These are phyloP conservation scores for Epinotia demarniana DNA, from an alignment of 2,888 invertebrate genomes.

Conservation along the genomic window DNA sequence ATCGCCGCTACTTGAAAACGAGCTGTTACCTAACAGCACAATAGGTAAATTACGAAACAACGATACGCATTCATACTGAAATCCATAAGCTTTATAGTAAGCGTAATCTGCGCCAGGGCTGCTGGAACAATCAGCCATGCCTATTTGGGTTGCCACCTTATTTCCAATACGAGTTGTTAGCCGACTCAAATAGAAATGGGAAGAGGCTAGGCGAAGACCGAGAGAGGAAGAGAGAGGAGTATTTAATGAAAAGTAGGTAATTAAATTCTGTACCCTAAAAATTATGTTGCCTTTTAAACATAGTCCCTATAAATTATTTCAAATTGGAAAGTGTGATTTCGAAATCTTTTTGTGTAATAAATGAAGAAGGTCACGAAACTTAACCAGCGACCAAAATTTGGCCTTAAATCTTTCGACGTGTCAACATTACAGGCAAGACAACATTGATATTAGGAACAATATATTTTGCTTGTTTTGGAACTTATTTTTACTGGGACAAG, in stretches of 20 bases:
- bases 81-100: constrained; percentile 10
- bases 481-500: too few species aligned
- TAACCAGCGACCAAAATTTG: too few species aligned
- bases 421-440: too few species aligned
- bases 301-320: neutral
- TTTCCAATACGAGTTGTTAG: neutral
- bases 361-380: too few species aligned
- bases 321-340: too few species aligned
- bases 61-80: constrained; percentile 14
- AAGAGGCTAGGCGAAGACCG: too few species aligned
- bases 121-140: neutral
- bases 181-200: neutral
- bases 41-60: constrained; percentile 6
- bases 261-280: neutral
- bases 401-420: too few species aligned
- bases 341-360: too few species aligned
- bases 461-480: too few species aligned
- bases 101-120: constrained; percentile 4
- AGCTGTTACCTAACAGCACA: constrained; percentile 14
- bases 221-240: too few species aligned
- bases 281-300: neutral
- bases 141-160: constrained; percentile 8
- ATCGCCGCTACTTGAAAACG: constrained; percentile 6
- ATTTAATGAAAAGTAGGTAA: too few species aligned
- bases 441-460: too few species aligned